A percentile compares a stretch with the other conserved stretches of the same genome.
Conservation (phyloP, 2,888 invertebrate species). For the Drosophila nr. medialis region DNA sequence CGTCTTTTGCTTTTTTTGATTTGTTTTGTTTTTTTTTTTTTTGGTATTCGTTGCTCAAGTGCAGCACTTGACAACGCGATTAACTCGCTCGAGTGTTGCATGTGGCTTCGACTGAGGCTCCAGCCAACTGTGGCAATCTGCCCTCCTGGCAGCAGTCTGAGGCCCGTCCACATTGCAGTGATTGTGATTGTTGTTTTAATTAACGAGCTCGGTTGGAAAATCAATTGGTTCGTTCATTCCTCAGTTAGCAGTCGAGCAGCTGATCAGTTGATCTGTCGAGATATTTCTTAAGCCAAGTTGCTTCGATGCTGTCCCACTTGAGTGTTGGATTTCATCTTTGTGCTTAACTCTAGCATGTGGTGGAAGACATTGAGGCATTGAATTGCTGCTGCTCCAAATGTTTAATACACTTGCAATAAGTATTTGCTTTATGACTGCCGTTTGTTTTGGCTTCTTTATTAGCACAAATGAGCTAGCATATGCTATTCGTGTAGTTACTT, state of each 20-base stretch:
- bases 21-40: not conserved
- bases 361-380: slow-evolving; percentile 59
- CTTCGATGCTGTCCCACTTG: slow-evolving; percentile 44
- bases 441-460: slow-evolving; percentile 61
- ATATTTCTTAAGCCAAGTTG: slow-evolving; percentile 35
- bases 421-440: slow-evolving; percentile 54
- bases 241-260: slow-evolving; percentile 2
- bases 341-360: slow-evolving; percentile 22
- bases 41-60: slow-evolving; percentile 38
- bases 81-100: slow-evolving; percentile 48
- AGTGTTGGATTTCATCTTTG: slow-evolving; percentile 63
- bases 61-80: slow-evolving; percentile 60
- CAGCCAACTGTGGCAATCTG: slow-evolving; percentile 31
- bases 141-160: slow-evolving; percentile 20
- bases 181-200: slow-evolving; percentile 71
- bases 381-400: slow-evolving; percentile 46
- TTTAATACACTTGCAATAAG: slow-evolving; percentile 56
- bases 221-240: slow-evolving; percentile 55
- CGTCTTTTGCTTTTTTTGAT: slow-evolving; percentile 12
- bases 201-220: slow-evolving; percentile 65
- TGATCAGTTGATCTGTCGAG: slow-evolving; percentile 20
- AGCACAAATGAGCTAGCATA: slow-evolving; percentile 59
- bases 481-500: slow-evolving; percentile 45
- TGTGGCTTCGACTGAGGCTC: slow-evolving; percentile 3
- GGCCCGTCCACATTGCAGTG: slow-evolving; percentile 37